Conservation (phyloP, 2,888 invertebrate species). For the Nomada lathburiana region DNA sequence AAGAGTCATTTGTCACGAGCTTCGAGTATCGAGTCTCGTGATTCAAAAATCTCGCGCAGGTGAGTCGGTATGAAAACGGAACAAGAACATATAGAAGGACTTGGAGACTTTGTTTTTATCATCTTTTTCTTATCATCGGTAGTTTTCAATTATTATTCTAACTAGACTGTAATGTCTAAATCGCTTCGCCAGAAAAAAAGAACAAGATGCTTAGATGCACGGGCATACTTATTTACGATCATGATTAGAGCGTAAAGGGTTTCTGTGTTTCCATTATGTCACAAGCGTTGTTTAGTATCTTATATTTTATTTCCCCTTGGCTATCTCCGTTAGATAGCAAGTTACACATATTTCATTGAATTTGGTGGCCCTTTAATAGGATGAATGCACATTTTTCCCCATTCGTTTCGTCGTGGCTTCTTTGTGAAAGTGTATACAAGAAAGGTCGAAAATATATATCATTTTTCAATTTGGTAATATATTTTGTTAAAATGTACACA, state of each 20-base stretch:
- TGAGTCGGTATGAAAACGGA: slow-evolving; percentile 8
- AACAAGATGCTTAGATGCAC: slow-evolving; percentile 14
- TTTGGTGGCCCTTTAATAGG: background rate
- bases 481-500: too few species aligned
- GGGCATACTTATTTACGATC: slow-evolving; percentile 60
- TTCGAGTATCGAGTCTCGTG: slow-evolving; percentile 45
- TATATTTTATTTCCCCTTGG: slow-evolving; percentile 3
- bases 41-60: slow-evolving; percentile 29
- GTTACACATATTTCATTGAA: slow-evolving; percentile 17
- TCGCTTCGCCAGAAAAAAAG: slow-evolving; percentile 20
- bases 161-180: slow-evolving; percentile 59
- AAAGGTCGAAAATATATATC: too few species aligned
- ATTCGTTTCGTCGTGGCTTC: background rate
- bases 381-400: background rate
- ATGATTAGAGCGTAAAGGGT: slow-evolving; percentile 59
- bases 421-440: too few species aligned
- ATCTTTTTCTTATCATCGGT: too few species aligned
- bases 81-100: slow-evolving; percentile 31
- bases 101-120: too few species aligned
- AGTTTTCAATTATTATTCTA: too few species aligned
- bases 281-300: slow-evolving; percentile 10
- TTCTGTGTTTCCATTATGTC: slow-evolving; percentile 40
- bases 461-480: too few species aligned
- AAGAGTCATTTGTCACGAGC: slow-evolving; percentile 46
- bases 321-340: slow-evolving; percentile 15